Evolutionary conservation across 2,113 vertebrate species (phyloP).

Genomic region (Grantiella picta): DNA sequence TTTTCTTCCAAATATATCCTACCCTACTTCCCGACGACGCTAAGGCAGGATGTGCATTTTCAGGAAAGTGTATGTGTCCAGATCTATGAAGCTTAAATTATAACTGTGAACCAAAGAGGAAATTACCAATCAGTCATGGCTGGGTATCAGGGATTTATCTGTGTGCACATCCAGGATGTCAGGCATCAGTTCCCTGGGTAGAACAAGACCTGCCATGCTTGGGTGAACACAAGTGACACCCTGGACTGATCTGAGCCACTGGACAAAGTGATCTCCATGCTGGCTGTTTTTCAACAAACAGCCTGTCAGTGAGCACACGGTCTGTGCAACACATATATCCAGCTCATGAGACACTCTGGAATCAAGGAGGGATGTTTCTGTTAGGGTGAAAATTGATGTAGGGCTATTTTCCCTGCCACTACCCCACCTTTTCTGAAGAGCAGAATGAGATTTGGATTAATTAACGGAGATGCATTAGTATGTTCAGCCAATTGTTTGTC

Average conservation of each 20-base stretch:
- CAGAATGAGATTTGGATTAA: background rate
- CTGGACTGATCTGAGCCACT: background rate
- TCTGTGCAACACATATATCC: background rate
- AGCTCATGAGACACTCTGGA: background rate
- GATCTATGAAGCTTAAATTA: background rate
- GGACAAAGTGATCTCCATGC: background rate
- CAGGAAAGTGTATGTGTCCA: background rate
- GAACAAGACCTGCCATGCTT: background rate
- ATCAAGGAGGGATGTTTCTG: background rate
- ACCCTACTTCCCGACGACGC: background rate
- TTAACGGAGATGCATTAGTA: background rate
- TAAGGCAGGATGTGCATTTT: background rate
- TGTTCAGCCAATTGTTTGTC: background rate
- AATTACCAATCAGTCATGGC: background rate
- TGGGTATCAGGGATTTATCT: background rate
- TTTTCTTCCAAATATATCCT: background rate
- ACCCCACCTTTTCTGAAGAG: background rate
- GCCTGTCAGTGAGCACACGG: fast-evolving
- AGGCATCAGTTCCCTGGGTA: background rate
- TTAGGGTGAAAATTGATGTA: background rate
- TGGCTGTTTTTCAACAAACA: background rate
- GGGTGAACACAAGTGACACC: background rate
- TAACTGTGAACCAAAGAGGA: background rate
- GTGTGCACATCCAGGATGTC: background rate
- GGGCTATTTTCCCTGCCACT: background rate